Conservation (phyloP, 2,888 invertebrate genomes). For the Amorpha juglandis region DNA sequence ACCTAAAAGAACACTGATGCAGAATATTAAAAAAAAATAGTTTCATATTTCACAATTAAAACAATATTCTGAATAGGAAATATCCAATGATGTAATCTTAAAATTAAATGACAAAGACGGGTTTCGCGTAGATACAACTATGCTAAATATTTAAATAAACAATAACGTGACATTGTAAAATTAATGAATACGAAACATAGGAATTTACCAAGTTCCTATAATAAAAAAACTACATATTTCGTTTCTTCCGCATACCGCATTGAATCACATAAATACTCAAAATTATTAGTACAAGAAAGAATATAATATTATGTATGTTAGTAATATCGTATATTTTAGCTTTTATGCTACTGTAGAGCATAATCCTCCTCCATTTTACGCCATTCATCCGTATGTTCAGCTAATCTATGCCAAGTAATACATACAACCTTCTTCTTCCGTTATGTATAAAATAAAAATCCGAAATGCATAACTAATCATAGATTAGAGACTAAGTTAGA, state of each 20-base stretch:
- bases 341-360: too few species aligned
- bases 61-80: background rate
- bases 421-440: too few species aligned
- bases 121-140: background rate
- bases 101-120: background rate
- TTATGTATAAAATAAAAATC: too few species aligned
- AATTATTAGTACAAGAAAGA: too few species aligned
- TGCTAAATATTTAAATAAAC: constrained; percentile 4
- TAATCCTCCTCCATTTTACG: too few species aligned
- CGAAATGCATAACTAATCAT: too few species aligned
- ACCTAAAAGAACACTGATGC: too few species aligned
- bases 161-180: constrained; percentile 11
- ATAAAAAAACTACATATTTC: constrained; percentile 4
- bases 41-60: background rate
- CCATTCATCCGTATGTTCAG: too few species aligned
- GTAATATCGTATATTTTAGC: too few species aligned
- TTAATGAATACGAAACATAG: background rate
- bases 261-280: background rate
- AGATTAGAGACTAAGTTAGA: too few species aligned
- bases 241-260: background rate
- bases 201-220: constrained; percentile 8
- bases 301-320: too few species aligned
- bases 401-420: too few species aligned
- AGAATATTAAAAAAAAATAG: background rate
- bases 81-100: background rate